Percentiles rank a stretch among this genome's conserved stretches.
Evolutionary conservation across 1,140 invertebrate genomes (phyloP).

Genomic region (Tetramorium simillimum): DNA sequence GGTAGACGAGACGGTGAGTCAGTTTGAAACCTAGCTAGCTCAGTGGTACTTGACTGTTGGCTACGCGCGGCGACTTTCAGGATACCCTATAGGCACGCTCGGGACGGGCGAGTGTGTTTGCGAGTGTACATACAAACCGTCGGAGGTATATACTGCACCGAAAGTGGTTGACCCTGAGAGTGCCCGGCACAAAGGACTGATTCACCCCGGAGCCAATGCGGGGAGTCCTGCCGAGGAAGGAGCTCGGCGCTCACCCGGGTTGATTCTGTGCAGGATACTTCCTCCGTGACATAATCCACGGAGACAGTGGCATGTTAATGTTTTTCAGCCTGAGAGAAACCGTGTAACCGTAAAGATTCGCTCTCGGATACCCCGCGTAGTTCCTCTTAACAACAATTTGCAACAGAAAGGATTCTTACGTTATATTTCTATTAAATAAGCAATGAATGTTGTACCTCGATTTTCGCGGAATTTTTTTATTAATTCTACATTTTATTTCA

Average conservation of each 20-base stretch:
- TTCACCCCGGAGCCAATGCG: constrained; percentile 79
- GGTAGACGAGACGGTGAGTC: constrained; percentile 25
- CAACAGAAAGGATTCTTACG: background rate
- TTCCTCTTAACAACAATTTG: background rate
- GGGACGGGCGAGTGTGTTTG: constrained; percentile 63
- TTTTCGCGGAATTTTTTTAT: background rate
- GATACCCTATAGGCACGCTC: constrained; percentile 69
- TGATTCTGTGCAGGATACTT: constrained; percentile 69
- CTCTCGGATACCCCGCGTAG: background rate
- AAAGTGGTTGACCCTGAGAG: constrained; percentile 85
- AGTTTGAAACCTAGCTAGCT: constrained; percentile 20
- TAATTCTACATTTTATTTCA: background rate
- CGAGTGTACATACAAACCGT: constrained; percentile 72
- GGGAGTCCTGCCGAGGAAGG: constrained; percentile 62
- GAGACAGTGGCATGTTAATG: constrained; percentile 34
- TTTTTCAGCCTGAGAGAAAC: constrained; percentile 22
- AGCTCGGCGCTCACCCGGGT: constrained; percentile 63
- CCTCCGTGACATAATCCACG: constrained; percentile 77
- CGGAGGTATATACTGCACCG: constrained; percentile 75
- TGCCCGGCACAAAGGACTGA: constrained; percentile 84
- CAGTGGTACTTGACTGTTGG: constrained; percentile 40
- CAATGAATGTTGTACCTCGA: background rate
- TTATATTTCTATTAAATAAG: background rate
- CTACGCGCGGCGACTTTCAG: constrained; percentile 49
- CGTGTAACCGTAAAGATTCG: background rate